Conservation (phyloP, 2,797 vertebrate genomes). For the Falco rusticolus region DNA sequence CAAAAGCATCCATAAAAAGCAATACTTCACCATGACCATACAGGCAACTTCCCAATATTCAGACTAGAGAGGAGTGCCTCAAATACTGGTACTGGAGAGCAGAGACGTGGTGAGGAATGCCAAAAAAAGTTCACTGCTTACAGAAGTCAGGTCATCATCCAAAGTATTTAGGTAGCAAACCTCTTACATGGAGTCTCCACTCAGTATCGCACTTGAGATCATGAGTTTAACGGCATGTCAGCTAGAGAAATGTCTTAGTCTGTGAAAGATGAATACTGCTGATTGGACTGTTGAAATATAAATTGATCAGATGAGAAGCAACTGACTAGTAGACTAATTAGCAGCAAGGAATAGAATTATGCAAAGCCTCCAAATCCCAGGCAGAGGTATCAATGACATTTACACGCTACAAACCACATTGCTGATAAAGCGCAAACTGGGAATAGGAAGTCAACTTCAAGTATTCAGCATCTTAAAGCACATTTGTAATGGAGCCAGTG, state of each 20-base stretch:
- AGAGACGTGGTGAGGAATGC: too few species aligned
- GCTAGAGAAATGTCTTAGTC: neutral
- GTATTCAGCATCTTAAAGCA: neutral
- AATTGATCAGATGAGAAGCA: neutral
- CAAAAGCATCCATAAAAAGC: too few species aligned
- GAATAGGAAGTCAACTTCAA: slow-evolving; percentile 13
- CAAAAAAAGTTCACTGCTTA: too few species aligned
- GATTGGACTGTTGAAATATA: neutral
- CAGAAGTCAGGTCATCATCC: too few species aligned
- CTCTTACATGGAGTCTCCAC: too few species aligned
- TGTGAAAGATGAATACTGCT: neutral
- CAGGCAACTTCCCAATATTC: too few species aligned
- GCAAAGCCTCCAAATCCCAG: slow-evolving; percentile 1
- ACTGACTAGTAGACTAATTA: neutral
- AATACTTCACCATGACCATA: too few species aligned
- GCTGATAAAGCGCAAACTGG: neutral
- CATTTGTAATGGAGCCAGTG: neutral
- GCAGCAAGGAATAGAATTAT: neutral
- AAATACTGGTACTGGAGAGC: too few species aligned
- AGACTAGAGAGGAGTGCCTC: too few species aligned
- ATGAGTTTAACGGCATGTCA: neutral
- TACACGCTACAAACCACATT: slow-evolving; percentile 11
- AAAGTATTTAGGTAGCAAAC: too few species aligned
- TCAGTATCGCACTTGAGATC: neutral
- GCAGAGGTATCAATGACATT: neutral